Base-by-base conservation (phyloP, 2,888 invertebrate genomes). In the Polydrusus cervinus region DNA sequence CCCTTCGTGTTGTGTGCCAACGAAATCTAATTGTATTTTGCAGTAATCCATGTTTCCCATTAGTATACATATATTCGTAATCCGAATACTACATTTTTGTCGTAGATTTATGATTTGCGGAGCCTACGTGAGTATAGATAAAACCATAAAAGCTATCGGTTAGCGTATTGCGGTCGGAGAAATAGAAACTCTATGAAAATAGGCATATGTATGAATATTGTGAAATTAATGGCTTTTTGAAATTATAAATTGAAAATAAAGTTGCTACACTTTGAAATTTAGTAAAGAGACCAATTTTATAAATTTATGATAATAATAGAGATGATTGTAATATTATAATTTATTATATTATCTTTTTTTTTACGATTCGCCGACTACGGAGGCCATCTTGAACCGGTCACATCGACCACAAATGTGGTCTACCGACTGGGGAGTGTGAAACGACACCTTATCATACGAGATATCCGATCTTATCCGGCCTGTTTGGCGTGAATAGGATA, bases 11-110 rank as follows among this genome's bases (percentile, higher is more conserved):
- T 38, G 9, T 38, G 38, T 18, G 38, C 34, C 9, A 60, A 60
- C 38, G 38, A 38, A 30, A 51, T 2, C 49, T 65, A 65, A 16
- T 53, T 51, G 67, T 40, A 55, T 67, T 9, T 40, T 38, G 67
- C 49, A 51, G 43, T 67, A 67, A 67, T 67, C 67, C 67, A 67
- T 67, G 55, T 53, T 53, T 40, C 53, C 67, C 53, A 67, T 67
- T 67, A 67, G 40, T 67, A 20, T 53, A n/a, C n/a, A n/a, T n/a
- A 67, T 53, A 67, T 67, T 53, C 40, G 67, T 67, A 67, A 67
- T 55, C 67, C 49, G 65, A 20, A 38, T 14, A 30, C 9, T 51
- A 38, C 51, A 38, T 60, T 60, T 60, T 60, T 38, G 57, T 60
- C 16, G 57, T 38, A 60, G 57, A 38, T 60, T 60, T 60, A 60